phyloP scores from a whole-genome alignment of 2,797 vertebrate genomes.

The Dryobates pubescens region DNA sequence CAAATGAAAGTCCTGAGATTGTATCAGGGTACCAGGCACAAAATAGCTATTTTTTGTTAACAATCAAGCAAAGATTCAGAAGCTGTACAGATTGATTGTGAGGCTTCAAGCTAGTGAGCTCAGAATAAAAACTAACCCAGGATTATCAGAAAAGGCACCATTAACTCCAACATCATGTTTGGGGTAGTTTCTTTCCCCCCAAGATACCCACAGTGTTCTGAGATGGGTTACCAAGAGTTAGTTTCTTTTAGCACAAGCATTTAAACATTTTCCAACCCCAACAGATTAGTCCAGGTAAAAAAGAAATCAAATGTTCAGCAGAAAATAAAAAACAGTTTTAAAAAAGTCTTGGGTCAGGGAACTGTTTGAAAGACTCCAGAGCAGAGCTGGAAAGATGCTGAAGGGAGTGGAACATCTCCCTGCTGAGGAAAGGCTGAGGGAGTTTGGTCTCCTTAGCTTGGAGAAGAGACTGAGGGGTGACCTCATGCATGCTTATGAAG shows the following conservation, averaged over 20 bases:
- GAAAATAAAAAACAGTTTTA: not conserved
- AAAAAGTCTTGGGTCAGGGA: not conserved
- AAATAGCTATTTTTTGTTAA: not conserved
- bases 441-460: no score
- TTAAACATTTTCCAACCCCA: not conserved
- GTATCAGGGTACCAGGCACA: not conserved
- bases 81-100: not conserved
- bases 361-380: no score
- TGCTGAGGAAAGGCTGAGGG: no score
- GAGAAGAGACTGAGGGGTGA: no score
- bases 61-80: not conserved
- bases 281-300: not conserved
- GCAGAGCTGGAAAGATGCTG: no score
- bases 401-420: no score
- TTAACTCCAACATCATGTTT: not conserved
- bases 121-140: not conserved
- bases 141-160: not conserved
- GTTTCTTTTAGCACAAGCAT: not conserved
- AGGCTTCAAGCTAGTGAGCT: not conserved
- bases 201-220: not conserved
- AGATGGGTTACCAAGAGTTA: not conserved
- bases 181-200: fast-evolving
- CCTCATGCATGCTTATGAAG: no score
- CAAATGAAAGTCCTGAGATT: not conserved
- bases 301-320: not conserved